Evolutionary conservation across 1,140 invertebrate species (phyloP).

Genomic region (Eriosoma lanigerum): DNA sequence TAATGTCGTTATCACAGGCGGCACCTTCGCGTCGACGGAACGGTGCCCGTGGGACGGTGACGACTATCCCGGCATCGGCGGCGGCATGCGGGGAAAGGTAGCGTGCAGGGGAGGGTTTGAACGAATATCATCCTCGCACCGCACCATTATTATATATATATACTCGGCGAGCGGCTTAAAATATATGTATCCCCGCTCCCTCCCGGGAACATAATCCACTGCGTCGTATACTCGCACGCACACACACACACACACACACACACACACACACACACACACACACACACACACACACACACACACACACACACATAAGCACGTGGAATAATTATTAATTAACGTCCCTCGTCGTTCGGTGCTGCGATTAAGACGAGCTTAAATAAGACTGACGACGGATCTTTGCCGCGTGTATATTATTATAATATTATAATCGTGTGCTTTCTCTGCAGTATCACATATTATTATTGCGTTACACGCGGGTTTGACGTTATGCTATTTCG

Average conservation of each 20-base stretch:
- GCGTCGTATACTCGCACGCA: neutral
- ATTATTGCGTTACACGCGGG: too few species aligned
- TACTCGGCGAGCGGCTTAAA: constrained; percentile 4
- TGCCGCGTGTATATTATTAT: neutral
- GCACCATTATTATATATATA: neutral
- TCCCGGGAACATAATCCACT: constrained; percentile 41
- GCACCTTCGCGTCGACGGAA: neutral
- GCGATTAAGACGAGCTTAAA: constrained; percentile 25
- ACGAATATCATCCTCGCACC: constrained; percentile 12
- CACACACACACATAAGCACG: neutral
- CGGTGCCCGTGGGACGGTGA: neutral
- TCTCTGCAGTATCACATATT: too few species aligned
- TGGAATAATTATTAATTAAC: constrained; percentile 49
- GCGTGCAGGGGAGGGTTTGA: neutral
- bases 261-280: neutral
- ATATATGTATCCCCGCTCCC: neutral
- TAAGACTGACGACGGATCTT: neutral
- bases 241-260: neutral
- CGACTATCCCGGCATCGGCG: neutral
- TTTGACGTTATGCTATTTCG: too few species aligned
- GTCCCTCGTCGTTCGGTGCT: constrained; percentile 2
- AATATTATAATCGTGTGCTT: too few species aligned
- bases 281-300: neutral
- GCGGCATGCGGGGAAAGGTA: neutral
- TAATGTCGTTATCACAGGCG: constrained; percentile 42